phyloP scores from a whole-genome alignment of 2,113 vertebrate genomes.

The Piprites chloris region DNA sequence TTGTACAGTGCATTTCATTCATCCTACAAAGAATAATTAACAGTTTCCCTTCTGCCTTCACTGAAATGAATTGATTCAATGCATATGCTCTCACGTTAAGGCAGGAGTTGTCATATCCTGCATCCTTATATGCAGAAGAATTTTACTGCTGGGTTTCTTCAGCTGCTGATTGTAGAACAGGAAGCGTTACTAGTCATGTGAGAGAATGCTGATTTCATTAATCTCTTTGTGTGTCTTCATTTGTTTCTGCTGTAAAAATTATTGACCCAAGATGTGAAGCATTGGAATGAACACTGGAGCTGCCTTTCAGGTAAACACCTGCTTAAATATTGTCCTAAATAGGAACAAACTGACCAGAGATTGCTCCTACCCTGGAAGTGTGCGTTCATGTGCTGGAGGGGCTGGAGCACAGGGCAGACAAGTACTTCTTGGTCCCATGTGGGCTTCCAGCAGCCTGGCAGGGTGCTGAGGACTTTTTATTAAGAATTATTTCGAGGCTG shows the following conservation, averaged over 20 bases:
- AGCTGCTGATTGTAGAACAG: background rate
- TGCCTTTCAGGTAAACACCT: background rate
- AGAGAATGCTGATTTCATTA: background rate
- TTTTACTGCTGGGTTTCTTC: background rate
- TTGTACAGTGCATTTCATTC: conserved; percentile 46
- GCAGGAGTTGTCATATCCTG: background rate
- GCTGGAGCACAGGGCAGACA: background rate
- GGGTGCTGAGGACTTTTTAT: background rate
- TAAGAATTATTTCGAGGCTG: background rate
- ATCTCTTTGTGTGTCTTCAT: background rate
- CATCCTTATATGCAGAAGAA: background rate
- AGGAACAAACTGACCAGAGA: background rate
- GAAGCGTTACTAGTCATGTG: background rate
- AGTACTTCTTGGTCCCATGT: background rate
- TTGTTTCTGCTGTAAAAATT: background rate
- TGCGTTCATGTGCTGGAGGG: background rate
- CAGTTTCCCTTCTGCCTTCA: conserved; percentile 23
- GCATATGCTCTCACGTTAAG: background rate
- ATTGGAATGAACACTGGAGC: background rate
- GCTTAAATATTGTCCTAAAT: background rate
- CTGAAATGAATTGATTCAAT: background rate
- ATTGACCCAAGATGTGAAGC: background rate
- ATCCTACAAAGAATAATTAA: conserved; percentile 52
- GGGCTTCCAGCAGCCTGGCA: background rate
- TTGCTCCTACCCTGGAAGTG: background rate